Evolutionary conservation across 2,797 vertebrate genomes (phyloP).

Genomic region (Ispidina lecontei): DNA sequence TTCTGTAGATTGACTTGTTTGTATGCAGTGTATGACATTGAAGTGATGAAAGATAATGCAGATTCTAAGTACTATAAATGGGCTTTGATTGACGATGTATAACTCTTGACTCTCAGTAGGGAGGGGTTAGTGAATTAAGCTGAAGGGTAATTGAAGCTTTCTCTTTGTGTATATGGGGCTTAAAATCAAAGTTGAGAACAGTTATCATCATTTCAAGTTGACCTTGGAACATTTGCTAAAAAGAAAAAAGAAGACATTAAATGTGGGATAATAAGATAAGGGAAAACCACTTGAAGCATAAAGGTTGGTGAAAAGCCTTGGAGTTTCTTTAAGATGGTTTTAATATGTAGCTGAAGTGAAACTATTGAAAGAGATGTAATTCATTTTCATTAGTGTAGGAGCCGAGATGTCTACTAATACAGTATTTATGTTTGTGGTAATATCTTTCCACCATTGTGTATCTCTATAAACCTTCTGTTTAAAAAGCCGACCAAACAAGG

Average conservation of each 20-base stretch:
- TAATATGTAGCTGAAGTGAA: slow-evolving; percentile 10
- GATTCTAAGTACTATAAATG: neutral
- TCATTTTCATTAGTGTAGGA: slow-evolving; percentile 48
- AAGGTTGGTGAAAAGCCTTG: neutral
- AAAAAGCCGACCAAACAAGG: neutral
- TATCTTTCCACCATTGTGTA: slow-evolving; percentile 16
- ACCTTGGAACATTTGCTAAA: neutral
- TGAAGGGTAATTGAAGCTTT: neutral
- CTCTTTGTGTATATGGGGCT: neutral
- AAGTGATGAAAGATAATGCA: neutral
- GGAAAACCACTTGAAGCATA: slow-evolving; percentile 6
- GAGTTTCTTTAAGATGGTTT: slow-evolving; percentile 11
- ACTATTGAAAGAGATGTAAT: slow-evolving; percentile 18
- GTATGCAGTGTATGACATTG: neutral
- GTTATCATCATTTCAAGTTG: neutral
- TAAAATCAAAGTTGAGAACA: slow-evolving; percentile 4
- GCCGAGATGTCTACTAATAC: slow-evolving; percentile 36
- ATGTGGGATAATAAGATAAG: neutral
- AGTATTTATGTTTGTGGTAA: slow-evolving; percentile 45
- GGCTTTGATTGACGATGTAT: neutral
- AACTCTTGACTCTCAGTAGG: neutral
- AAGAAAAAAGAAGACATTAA: neutral
- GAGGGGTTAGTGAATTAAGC: neutral
- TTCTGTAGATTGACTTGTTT: neutral
- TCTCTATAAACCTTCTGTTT: slow-evolving; percentile 49